Base-by-base conservation (phyloP, 64 coral and sea anemone genomes). In the Acropora tenuis region DNA sequence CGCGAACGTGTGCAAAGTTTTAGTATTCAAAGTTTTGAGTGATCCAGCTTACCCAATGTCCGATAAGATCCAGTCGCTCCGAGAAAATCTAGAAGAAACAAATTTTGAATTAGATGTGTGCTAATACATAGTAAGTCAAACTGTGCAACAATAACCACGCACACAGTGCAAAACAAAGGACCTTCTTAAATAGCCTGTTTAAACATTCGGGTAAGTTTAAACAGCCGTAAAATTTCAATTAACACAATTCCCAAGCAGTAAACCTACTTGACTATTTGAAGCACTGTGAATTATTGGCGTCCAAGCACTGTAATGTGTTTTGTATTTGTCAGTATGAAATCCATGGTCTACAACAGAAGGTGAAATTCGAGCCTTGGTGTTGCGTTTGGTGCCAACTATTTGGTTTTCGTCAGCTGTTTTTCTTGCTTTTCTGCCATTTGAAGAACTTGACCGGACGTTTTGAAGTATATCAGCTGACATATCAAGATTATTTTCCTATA, bases 311-410 rank as follows among this genome's bases (percentile, higher is more conserved):
- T 92, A 86, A 15, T 80, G 59, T 46, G 90, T 92, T 47, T 87
- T 92, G 75, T 79, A 92, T 78, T 92, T 92, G 86, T 92, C 82
- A 17, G 90, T 92, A 18, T 87, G 90, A 66, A 87, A 92, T 73
- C 81, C 78, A 1, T 92, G 75, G 0, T 92, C 83, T 19, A 85
- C 72, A 6, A 71, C 66, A n/a, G 82, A 85, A 16, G 82, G 82
- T 45, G 82, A 47, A 48, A 85, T 85, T 72, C 82, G 82, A 1
- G 82, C 43, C 65, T 85, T 85, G 1, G 66, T 69, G 59, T 30
- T 47, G 18, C 82, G 43, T 20, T 68, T 67, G 13, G 65, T 45
- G 63, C 82, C 63, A 48, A 85, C 82, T 8, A 85, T 48, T 85
- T 85, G 63, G 7, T 85, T 85, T 65, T 85, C 82, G 4, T 47